Percentiles rank a stretch among this genome's conserved stretches.
Evolutionary conservation across 37 sponge, comb jelly and placozoan species (phyloP).

Genomic region (Mnemiopsis leidyi): DNA sequence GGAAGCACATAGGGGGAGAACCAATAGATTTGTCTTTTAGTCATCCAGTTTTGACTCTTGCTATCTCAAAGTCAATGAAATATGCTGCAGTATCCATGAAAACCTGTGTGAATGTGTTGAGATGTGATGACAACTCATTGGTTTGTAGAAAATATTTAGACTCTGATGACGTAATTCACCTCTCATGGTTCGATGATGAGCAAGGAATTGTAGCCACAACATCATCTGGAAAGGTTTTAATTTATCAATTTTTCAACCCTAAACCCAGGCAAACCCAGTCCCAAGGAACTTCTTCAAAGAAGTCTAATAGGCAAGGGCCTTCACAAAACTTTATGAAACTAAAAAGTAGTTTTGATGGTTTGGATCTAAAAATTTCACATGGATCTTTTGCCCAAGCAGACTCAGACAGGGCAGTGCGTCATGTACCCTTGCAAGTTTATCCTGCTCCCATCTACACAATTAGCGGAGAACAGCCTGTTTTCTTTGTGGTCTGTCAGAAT

Average conservation of each 20-base stretch:
- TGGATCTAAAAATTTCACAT: neutral
- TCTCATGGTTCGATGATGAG: conserved; percentile 13
- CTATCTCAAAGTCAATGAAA: neutral
- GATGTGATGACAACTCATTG: neutral
- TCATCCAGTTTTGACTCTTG: neutral
- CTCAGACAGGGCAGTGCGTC: neutral
- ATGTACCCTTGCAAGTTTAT: neutral
- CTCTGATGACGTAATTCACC: neutral
- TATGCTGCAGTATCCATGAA: neutral
- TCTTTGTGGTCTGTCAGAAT: neutral
- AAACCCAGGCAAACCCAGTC: neutral
- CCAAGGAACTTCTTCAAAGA: neutral
- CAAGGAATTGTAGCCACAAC: neutral
- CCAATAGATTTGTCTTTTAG: neutral
- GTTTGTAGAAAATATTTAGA: neutral
- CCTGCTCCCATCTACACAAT: conserved; percentile 39
- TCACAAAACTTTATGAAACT: neutral
- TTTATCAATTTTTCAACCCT: neutral
- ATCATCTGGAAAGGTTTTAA: neutral
- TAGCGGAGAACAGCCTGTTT: conserved; percentile 13
- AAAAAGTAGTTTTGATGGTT: conserved; percentile 9
- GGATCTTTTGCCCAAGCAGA: conserved; percentile 21
- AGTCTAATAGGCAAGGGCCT: neutral
- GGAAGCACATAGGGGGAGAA: neutral
- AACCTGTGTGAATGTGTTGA: neutral